Conservation (phyloP, 1,140 invertebrate genomes). For the Eciton burchellii region DNA sequence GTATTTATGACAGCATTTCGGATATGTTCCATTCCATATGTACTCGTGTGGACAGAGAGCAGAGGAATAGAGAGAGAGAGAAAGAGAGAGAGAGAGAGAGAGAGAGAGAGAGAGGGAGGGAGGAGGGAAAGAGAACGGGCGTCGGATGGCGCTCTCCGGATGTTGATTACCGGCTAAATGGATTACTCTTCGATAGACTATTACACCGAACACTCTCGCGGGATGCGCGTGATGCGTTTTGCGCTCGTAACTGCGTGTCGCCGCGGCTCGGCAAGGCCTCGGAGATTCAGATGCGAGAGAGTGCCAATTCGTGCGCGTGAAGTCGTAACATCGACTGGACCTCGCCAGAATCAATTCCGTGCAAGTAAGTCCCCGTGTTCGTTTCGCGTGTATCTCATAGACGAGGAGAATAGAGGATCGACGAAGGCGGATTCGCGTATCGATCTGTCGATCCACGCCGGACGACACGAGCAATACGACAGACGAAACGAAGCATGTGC, state of each 20-base stretch:
- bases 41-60: not conserved
- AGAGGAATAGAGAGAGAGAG: not conserved
- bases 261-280: conserved; percentile 2
- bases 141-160: conserved; percentile 53
- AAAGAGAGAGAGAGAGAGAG: conserved; percentile 5
- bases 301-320: conserved; percentile 34
- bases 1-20: conserved; percentile 72
- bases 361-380: not conserved
- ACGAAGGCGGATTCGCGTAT: no score
- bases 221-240: conserved; percentile 10
- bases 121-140: not conserved
- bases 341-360: not conserved
- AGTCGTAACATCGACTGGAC: not conserved
- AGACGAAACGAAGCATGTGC: no score
- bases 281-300: conserved; percentile 68
- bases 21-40: conserved; percentile 4
- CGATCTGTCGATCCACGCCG: no score
- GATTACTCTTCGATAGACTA: conserved; percentile 78
- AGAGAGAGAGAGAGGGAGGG: not conserved
- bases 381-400: no score
- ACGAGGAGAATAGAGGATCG: no score
- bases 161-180: conserved; percentile 78
- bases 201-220: conserved; percentile 65
- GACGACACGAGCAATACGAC: no score
- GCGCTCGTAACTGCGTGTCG: conserved; percentile 21